Percentiles rank a stretch among this genome's conserved stretches.
Conservation (phyloP, 2,113 vertebrate species). For the Aramus guarauna region DNA sequence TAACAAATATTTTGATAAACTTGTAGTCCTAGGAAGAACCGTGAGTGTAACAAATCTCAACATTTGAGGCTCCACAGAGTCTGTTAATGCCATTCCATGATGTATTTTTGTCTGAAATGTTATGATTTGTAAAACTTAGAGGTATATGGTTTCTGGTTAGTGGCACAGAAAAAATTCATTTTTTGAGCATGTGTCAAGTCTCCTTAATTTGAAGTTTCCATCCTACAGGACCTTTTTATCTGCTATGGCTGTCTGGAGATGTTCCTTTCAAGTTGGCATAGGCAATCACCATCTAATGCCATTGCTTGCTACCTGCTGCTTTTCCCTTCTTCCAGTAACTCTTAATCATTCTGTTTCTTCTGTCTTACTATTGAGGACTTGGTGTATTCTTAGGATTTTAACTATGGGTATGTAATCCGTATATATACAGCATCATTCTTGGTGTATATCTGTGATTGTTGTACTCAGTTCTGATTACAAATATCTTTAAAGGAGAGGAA, state of each 20-base stretch:
- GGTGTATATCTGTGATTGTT: rapidly evolving
- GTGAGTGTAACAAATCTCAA: not conserved
- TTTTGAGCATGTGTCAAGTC: not conserved
- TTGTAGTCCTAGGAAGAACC: not conserved
- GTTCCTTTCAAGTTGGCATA: not conserved
- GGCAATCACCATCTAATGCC: not conserved
- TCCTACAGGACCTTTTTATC: not conserved
- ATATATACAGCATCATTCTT: not conserved
- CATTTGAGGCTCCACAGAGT: not conserved
- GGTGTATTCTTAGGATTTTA: not conserved
- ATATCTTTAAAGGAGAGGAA: not conserved
- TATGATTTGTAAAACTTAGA: not conserved
- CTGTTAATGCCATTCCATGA: not conserved
- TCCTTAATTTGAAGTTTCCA: not conserved
- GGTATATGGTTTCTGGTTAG: not conserved
- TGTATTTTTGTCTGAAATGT: not conserved
- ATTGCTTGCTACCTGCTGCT: not conserved
- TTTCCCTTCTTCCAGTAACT: not conserved
- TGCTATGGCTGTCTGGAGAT: not conserved
- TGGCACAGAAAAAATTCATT: not conserved
- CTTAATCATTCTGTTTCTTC: not conserved
- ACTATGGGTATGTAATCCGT: not conserved
- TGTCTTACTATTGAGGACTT: not conserved
- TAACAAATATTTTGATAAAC: not conserved
- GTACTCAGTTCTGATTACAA: not conserved